A percentile compares a stretch with the other conserved stretches of the same genome.
phyloP scores from a whole-genome alignment of 2,113 vertebrate species.

The Psilopsiagon aymara region DNA sequence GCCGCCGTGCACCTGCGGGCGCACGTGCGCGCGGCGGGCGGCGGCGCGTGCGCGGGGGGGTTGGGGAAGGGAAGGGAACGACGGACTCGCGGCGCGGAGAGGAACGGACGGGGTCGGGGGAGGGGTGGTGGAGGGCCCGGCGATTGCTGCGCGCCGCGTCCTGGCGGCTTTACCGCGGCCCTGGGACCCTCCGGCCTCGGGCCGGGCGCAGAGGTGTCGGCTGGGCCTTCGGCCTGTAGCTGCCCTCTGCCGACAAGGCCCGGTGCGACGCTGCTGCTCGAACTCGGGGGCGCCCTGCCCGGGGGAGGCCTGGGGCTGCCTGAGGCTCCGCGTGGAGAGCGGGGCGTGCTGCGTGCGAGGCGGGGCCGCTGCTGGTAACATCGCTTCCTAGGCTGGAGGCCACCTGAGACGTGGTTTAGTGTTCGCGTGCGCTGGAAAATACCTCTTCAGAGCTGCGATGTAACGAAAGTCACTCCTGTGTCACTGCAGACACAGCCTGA shows the following conservation, averaged over 20 bases:
- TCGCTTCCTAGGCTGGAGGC: background rate
- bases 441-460: fast-evolving
- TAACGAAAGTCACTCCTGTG: background rate
- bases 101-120: too few relatives aligned
- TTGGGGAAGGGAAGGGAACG: too few relatives aligned
- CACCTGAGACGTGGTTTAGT: fast-evolving
- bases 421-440: fast-evolving
- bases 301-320: too few relatives aligned
- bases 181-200: background rate
- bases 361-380: background rate
- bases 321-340: background rate
- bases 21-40: too few relatives aligned
- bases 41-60: too few relatives aligned
- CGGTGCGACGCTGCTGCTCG: background rate
- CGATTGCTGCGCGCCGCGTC: background rate
- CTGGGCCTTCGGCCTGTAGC: background rate
- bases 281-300: too few relatives aligned
- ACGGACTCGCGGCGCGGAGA: too few relatives aligned
- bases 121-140: too few relatives aligned
- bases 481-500: fast-evolving
- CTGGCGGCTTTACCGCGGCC: background rate
- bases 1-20: too few relatives aligned
- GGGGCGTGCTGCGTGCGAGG: too few relatives aligned
- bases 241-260: background rate
- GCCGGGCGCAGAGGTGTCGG: background rate